phyloP scores from a whole-genome alignment of 2,113 vertebrate genomes.

The Caranx ignobilis region DNA sequence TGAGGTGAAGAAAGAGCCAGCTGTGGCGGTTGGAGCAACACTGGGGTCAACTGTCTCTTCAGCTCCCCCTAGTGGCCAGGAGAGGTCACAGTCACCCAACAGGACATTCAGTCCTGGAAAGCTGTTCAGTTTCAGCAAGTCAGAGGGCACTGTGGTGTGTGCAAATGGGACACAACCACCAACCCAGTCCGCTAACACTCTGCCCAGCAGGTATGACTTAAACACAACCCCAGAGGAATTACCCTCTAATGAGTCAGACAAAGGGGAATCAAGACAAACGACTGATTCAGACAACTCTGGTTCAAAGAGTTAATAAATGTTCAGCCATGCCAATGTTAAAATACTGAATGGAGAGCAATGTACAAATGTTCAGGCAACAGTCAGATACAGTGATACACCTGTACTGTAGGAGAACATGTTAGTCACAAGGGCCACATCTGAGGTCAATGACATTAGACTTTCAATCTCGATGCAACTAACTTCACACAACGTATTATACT shows the following conservation, averaged over 20 bases:
- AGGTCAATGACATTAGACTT: slow-evolving; percentile 38
- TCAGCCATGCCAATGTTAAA: slow-evolving; percentile 19
- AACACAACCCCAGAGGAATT: slow-evolving; percentile 75
- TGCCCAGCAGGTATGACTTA: slow-evolving; percentile 74
- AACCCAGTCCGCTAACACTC: slow-evolving; percentile 55
- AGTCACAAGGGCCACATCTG: slow-evolving; percentile 51
- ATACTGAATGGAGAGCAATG: slow-evolving; percentile 35
- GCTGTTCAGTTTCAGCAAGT: slow-evolving; percentile 90
- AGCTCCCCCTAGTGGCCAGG: slow-evolving; percentile 68
- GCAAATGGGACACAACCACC: slow-evolving; percentile 82
- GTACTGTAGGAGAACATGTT: slow-evolving; percentile 38
- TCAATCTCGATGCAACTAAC: slow-evolving; percentile 63
- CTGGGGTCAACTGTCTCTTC: slow-evolving; percentile 64
- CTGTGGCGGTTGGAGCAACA: slow-evolving; percentile 48
- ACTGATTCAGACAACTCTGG: slow-evolving; percentile 69
- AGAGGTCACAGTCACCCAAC: slow-evolving; percentile 91
- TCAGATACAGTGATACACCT: slow-evolving; percentile 14
- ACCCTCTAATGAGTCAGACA: slow-evolving; percentile 72
- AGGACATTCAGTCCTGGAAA: slow-evolving; percentile 92
- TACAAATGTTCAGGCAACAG: slow-evolving; percentile 22
- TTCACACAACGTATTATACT: slow-evolving; percentile 55
- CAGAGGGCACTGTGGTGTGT: slow-evolving; percentile 81
- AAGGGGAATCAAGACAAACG: slow-evolving; percentile 63
- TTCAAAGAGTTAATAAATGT: slow-evolving; percentile 66
- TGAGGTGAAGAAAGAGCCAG: slow-evolving; percentile 85